Percentiles rank a stretch among this genome's conserved stretches.
These are phyloP conservation scores for Ceratina calcarata DNA, from an alignment of 1,140 invertebrate genomes.

Conservation along the genomic window DNA sequence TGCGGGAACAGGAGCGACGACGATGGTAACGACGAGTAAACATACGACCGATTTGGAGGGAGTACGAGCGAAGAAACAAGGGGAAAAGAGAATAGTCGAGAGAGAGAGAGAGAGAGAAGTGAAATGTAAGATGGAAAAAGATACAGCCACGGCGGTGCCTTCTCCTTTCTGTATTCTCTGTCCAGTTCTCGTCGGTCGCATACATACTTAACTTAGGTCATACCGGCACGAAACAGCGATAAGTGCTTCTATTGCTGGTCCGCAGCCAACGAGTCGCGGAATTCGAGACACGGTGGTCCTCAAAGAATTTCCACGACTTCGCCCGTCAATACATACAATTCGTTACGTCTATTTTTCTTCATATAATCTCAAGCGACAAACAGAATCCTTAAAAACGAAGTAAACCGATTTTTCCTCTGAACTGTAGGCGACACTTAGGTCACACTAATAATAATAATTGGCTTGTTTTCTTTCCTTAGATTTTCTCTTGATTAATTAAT, in stretches of 20 bases:
- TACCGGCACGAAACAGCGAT: slow-evolving; percentile 61
- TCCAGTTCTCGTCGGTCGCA: slow-evolving; percentile 27
- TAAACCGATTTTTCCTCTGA: not conserved
- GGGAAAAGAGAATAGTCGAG: not conserved
- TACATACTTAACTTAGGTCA: slow-evolving; percentile 65
- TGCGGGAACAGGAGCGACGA: slow-evolving; percentile 53
- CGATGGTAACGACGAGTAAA: slow-evolving; percentile 58
- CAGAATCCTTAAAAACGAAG: too few species aligned
- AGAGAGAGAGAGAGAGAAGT: not conserved
- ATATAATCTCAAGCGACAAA: too few species aligned
- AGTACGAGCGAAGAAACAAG: slow-evolving; percentile 12
- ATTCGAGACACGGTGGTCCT: slow-evolving; percentile 68
- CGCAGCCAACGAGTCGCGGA: slow-evolving; percentile 62
- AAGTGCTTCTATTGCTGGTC: slow-evolving; percentile 61
- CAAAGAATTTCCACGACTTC: slow-evolving; percentile 59
- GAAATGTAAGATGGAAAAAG: not conserved
- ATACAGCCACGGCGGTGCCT: slow-evolving; percentile 3
- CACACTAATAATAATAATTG: too few species aligned
- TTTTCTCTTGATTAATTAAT: slow-evolving; percentile 34
- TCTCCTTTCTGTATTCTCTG: slow-evolving; percentile 42
- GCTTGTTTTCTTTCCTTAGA: not conserved
- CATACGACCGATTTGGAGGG: slow-evolving; percentile 41
- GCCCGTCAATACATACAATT: slow-evolving; percentile 23
- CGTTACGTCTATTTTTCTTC: not conserved
- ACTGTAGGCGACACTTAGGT: too few species aligned